A percentile compares a stretch with the other conserved stretches of the same genome.
Conservation (phyloP, 2,113 vertebrate genomes). For the Nothobranchius kuhntae region DNA sequence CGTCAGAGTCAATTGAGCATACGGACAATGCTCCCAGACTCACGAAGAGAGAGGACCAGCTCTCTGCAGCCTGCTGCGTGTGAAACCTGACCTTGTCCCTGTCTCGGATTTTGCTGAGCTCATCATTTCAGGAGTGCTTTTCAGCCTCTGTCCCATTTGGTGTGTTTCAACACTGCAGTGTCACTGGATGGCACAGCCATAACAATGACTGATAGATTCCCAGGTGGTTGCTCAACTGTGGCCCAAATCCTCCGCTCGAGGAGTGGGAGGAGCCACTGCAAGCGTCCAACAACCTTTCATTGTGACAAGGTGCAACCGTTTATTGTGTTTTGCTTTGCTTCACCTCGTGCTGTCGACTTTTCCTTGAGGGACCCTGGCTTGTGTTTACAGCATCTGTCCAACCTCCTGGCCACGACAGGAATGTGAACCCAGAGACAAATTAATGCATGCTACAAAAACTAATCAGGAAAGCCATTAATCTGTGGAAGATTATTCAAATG, state of each 20-base stretch:
- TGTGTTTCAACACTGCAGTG: slow-evolving; percentile 38
- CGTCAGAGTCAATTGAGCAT: slow-evolving; percentile 34
- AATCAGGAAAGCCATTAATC: neutral
- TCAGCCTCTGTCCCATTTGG: slow-evolving; percentile 36
- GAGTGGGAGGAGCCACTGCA: neutral
- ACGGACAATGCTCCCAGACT: slow-evolving; percentile 50
- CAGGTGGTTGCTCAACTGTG: slow-evolving; percentile 30
- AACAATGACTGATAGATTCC: slow-evolving; percentile 51
- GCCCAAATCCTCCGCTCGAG: slow-evolving; percentile 1
- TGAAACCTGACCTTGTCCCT: slow-evolving; percentile 58
- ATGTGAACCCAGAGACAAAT: neutral
- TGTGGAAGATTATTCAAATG: slow-evolving; percentile 14
- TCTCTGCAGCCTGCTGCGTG: slow-evolving; percentile 35
- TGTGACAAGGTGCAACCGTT: slow-evolving; percentile 35
- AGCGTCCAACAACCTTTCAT: neutral
- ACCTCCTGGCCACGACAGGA: slow-evolving; percentile 40
- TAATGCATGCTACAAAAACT: neutral
- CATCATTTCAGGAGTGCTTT: slow-evolving; percentile 58
- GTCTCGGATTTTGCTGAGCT: slow-evolving; percentile 37
- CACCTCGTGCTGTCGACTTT: slow-evolving; percentile 6
- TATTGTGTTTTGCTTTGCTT: slow-evolving; percentile 5
- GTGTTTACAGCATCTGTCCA: slow-evolving; percentile 44
- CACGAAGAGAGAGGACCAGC: slow-evolving; percentile 28
- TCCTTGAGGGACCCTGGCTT: slow-evolving; percentile 26
- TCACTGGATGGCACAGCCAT: slow-evolving; percentile 30